These are phyloP conservation scores for Papilio elwesi DNA, from an alignment of 2,888 invertebrate genomes.

Conservation along the genomic window DNA sequence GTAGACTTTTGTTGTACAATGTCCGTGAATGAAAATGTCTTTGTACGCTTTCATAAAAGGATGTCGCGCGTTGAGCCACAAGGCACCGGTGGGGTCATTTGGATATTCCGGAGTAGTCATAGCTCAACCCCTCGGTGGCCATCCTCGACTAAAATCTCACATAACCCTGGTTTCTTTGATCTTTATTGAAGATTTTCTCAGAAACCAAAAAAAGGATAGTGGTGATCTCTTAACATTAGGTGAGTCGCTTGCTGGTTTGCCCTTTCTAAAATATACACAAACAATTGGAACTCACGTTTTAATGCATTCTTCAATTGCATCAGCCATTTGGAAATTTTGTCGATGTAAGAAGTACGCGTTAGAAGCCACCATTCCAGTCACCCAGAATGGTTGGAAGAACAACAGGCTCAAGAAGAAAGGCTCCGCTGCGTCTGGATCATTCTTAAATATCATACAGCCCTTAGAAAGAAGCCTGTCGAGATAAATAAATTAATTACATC, in stretches of 20 bases:
- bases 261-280: no score
- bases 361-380: slow-evolving; percentile 58
- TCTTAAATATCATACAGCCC: slow-evolving; percentile 64
- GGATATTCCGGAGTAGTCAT: no score
- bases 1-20: no score
- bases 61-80: no score
- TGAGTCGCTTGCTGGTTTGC: no score
- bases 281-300: slow-evolving; percentile 52
- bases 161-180: background rate
- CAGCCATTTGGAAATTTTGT: slow-evolving; percentile 64
- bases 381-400: slow-evolving; percentile 63
- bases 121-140: no score
- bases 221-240: no score
- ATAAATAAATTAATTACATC: slow-evolving; percentile 9
- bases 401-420: slow-evolving; percentile 68
- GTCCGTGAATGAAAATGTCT: no score
- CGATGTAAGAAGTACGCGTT: slow-evolving; percentile 64
- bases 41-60: no score
- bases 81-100: no score
- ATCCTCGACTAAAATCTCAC: no score
- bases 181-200: background rate
- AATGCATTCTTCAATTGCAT: slow-evolving; percentile 56
- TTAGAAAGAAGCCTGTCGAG: slow-evolving; percentile 66
- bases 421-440: slow-evolving; percentile 63
- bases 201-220: background rate